Percentiles rank a stretch among this genome's conserved stretches.
These are phyloP conservation scores for Papilio polyxenes DNA, from an alignment of 1,140 invertebrate genomes.

Conservation along the genomic window DNA sequence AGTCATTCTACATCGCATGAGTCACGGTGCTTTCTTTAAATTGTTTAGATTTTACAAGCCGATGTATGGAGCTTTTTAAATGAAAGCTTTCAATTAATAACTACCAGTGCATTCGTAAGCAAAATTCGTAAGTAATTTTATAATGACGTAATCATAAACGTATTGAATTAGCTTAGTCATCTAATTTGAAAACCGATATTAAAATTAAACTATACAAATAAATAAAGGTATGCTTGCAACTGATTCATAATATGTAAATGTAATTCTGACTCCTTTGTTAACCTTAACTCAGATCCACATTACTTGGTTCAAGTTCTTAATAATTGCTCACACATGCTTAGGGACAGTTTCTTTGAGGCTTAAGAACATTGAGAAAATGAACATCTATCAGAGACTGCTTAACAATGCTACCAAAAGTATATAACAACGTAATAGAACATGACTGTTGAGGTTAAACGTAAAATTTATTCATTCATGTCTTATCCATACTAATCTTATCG, in stretches of 20 bases:
- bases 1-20: slow-evolving; percentile 27
- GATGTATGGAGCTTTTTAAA: not conserved
- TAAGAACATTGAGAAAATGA: not conserved
- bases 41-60: slow-evolving; percentile 1
- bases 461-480: not conserved
- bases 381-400: not conserved
- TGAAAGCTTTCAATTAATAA: not conserved
- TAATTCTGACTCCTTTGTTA: not conserved
- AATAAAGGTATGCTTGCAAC: not conserved
- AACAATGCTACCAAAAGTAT: not conserved
- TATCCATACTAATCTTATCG: slow-evolving; percentile 53
- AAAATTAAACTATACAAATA: not conserved
- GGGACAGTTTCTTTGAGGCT: not conserved
- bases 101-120: not conserved
- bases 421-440: not conserved
- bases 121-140: not conserved
- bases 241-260: not conserved
- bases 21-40: slow-evolving; percentile 32
- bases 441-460: not conserved
- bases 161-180: not conserved
- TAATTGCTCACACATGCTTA: not conserved
- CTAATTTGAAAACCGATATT: not conserved
- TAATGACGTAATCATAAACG: not conserved
- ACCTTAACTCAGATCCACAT: not conserved
- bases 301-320: not conserved